Evolutionary conservation across 92 coral and sea anemone genomes (phyloP), one percentile per base, ranked within the genome.

Genomic region (Actinostola sp.): DNA sequence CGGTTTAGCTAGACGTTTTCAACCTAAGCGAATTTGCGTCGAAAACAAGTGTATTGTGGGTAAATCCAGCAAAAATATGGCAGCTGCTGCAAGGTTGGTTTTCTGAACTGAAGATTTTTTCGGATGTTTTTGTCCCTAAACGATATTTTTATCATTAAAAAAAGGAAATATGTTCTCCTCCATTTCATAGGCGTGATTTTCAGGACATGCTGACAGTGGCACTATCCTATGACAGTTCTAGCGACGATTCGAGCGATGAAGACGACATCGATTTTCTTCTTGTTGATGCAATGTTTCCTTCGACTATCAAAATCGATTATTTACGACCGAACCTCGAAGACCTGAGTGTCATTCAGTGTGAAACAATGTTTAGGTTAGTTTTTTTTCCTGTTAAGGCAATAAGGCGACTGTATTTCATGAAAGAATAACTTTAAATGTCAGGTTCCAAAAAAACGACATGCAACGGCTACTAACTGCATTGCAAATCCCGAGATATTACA

Each of bases 391-490:
- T 19, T 2, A 52, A 52, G 54, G 3, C 20, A 48, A 7, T 39
- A 39, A 39, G 14, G 8, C 45, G 32, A 2, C 60, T 9, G 8
- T 20, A 9, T 21, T 53, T 25, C 13, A 49, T n/a, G n/a, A n/a
- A n/a, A n/a, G n/a, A n/a, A n/a, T n/a, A n/a, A n/a, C n/a, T n/a
- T 20, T 15, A 4, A 2, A 9, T 20, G 7, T 3, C 28, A 80
- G 93, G 82, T 89, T 89, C 76, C 49, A 84, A 66, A 89, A 82
- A 56, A 42, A 62, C 35, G 92, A 87, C 70, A 82, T 82, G 79
- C 21, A 41, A 19, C 82, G 85, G 9, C 85, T 87, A 39, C 23
- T 28, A 15, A 32, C 30, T 50, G 85, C 88, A 20, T 59, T 87
- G 27, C 53, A 77, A 67, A 29, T 87, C 24, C 89, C 92, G 68